Evolutionary conservation across 1,140 invertebrate genomes (phyloP).

Genomic region (Grapholita molesta): DNA sequence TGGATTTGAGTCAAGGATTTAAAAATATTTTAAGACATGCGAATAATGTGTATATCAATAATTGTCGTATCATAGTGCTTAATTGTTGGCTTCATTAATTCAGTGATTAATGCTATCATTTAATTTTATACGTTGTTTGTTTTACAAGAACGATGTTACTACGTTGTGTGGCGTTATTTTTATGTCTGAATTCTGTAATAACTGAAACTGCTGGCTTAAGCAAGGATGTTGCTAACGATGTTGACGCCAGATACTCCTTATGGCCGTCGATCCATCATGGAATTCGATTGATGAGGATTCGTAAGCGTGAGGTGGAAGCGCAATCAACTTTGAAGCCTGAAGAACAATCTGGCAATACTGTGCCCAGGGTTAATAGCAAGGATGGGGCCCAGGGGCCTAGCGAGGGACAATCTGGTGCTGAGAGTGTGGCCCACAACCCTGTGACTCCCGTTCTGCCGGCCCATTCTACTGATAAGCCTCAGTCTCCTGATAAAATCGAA

Average conservation of each 20-base stretch:
- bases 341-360: not conserved
- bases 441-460: not conserved
- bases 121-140: not conserved
- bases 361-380: not conserved
- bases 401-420: not conserved
- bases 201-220: constrained; percentile 23
- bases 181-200: constrained; percentile 34
- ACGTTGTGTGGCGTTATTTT: constrained; percentile 33
- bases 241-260: constrained; percentile 31
- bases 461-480: not conserved
- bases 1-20: not conserved
- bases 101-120: not conserved
- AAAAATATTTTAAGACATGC: not conserved
- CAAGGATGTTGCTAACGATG: constrained; percentile 23
- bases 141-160: constrained; percentile 23
- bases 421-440: not conserved
- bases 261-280: constrained; percentile 46
- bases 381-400: not conserved
- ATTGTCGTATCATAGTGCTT: not conserved
- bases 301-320: constrained; percentile 24
- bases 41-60: constrained; percentile 2
- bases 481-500: not conserved
- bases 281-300: constrained; percentile 30
- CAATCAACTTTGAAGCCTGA: not conserved
- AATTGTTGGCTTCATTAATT: not conserved